Base-by-base conservation (phyloP, 2,113 vertebrate genomes). In the Lepisosteus oculatus region DNA sequence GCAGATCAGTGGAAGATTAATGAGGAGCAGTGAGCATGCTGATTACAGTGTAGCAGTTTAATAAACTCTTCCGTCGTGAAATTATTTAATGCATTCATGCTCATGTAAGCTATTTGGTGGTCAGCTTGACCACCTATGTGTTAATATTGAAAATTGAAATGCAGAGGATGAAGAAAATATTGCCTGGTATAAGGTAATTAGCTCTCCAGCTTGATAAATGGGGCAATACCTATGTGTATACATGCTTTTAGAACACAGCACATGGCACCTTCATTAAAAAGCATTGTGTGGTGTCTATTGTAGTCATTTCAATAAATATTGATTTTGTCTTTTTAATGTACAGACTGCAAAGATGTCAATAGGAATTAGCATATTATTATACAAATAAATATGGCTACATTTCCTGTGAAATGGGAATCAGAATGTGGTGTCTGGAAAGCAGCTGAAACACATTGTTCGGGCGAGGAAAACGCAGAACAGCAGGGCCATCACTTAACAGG, bases 31-130 rank as follows among this genome's bases (percentile, higher is more conserved):
- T 93, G 84, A 84, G 87, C 90, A 87, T 85, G 91, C 92, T 94
- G 93, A 95, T 95, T 93, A 95, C 93, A 94, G 91, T 89, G 92
- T 89, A 90, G 92, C 93, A 92, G 89, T 93, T 94, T 95, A 96
- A 97, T 96, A 94, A 95, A 92, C 92, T 93, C 93, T 92, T 90
- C 86, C 89, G 87, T 92, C 91, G 93, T 93, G 95, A 97, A 98
- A 96, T 95, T 91, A 95, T 92, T 92, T 97, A 98, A 99, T 98
- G 95, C 93, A 98, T 99, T 98, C 95, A 95, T 94, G 85, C 93
- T 93, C 96, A 98, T 96, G 96, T 87, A 92, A 90, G 88, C 91
- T 91, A 94, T 95, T 92, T 86, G 84, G 88, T 92, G 92, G 91
- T 92, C 93, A 93, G 91, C 90, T 92, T 93, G 91, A 91, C 93